phyloP scores from a whole-genome alignment of 2,113 vertebrate species.

The Corythaeola cristata region DNA sequence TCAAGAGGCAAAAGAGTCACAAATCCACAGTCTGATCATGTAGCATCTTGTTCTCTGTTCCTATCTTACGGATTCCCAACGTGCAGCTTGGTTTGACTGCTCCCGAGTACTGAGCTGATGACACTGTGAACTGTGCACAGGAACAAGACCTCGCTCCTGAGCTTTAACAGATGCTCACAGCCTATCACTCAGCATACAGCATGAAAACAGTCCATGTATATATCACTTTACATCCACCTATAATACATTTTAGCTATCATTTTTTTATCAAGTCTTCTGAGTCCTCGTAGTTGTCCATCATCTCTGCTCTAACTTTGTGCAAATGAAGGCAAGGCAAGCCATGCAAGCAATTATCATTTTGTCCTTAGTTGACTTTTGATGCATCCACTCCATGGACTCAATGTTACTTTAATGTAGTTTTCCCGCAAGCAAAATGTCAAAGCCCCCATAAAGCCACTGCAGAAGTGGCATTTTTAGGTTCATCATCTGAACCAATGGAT shows the following conservation, averaged over 20 bases:
- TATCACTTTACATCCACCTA: background rate
- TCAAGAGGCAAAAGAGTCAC: background rate
- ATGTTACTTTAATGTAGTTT: background rate
- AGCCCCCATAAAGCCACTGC: background rate
- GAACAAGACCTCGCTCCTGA: background rate
- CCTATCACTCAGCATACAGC: background rate
- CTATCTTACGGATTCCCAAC: background rate
- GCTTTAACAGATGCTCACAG: background rate
- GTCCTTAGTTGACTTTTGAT: background rate
- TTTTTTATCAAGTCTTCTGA: background rate
- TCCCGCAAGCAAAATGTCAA: constrained; percentile 31
- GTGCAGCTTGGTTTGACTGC: background rate
- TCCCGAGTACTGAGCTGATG: background rate
- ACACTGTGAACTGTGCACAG: background rate
- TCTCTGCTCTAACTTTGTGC: background rate
- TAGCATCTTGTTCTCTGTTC: background rate
- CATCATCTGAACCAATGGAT: background rate
- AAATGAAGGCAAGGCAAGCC: background rate
- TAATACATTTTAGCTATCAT: background rate
- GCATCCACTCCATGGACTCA: background rate
- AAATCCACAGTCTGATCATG: background rate
- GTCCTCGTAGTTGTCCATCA: background rate
- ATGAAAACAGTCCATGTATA: rapidly evolving
- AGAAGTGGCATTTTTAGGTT: background rate
- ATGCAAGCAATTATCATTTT: background rate